A percentile compares a stretch with the other conserved stretches of the same genome.
Conservation (phyloP, 2,113 vertebrate species). For the Cyphomyrus plagiostoma region DNA sequence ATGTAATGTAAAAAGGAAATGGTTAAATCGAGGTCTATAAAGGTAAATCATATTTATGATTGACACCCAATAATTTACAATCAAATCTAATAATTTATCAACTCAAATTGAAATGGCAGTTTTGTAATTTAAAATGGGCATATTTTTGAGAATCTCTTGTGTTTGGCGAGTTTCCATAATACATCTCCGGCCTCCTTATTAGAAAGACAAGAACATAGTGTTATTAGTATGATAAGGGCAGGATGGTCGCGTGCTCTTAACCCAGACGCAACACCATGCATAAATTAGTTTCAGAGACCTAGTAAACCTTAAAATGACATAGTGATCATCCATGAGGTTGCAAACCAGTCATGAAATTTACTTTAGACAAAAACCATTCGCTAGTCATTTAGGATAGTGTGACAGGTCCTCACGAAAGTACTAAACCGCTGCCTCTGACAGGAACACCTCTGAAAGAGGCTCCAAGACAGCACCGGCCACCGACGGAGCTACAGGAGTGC, state of each 20-base stretch:
- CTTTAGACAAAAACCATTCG: conserved; percentile 38
- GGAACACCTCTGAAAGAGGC: conserved; percentile 42
- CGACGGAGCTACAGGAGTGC: conserved; percentile 39
- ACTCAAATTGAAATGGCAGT: not conserved
- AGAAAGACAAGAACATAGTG: not conserved
- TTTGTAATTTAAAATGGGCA: not conserved
- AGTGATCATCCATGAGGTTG: conserved; percentile 11
- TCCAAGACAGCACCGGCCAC: conserved; percentile 43
- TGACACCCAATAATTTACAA: not conserved
- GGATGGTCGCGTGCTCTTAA: not conserved
- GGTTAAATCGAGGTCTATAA: not conserved
- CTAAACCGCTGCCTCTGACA: conserved; percentile 16
- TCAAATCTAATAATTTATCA: not conserved
- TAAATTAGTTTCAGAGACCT: conserved; percentile 32
- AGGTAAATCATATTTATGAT: not conserved
- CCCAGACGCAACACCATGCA: not conserved
- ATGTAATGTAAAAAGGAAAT: not conserved
- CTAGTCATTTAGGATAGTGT: conserved; percentile 33
- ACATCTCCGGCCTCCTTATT: not conserved
- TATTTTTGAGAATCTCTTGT: not conserved
- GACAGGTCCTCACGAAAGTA: conserved; percentile 24
- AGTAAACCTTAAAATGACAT: conserved; percentile 20
- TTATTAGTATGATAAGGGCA: conserved; percentile 3
- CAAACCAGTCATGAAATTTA: conserved; percentile 25
- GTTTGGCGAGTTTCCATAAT: not conserved